A percentile compares a stretch with the other conserved stretches of the same genome.
Conservation (phyloP, 2,888 invertebrate species). For the Caenorhabditis sp. region DNA sequence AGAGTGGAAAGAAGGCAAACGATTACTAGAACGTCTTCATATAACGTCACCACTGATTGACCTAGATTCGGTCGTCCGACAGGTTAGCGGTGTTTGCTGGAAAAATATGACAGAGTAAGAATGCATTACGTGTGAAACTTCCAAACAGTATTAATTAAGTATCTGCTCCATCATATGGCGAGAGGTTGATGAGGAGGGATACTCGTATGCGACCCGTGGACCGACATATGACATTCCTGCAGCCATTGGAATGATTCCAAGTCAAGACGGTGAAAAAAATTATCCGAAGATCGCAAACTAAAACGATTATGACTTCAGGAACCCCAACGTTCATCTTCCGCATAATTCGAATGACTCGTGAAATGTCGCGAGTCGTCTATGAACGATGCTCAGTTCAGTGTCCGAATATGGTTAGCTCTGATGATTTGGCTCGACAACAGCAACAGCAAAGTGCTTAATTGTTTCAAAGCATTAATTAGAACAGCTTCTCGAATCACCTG, state of each 20-base stretch:
- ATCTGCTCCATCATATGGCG: conserved; percentile 61
- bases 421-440: conserved; percentile 28
- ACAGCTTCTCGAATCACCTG: background rate
- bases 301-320: conserved; percentile 29
- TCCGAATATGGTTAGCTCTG: conserved; percentile 47
- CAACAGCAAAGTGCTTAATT: conserved; percentile 15
- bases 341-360: conserved; percentile 58
- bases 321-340: conserved; percentile 61
- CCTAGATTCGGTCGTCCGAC: conserved; percentile 38
- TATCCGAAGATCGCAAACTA: background rate
- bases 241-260: conserved; percentile 45
- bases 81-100: conserved; percentile 58
- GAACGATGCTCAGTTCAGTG: conserved; percentile 51
- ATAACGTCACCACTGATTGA: conserved; percentile 57
- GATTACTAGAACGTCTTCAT: conserved; percentile 57
- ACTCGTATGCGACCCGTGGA: conserved; percentile 53
- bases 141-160: conserved; percentile 13
- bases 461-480: background rate
- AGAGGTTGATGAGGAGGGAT: conserved; percentile 66
- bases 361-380: conserved; percentile 48
- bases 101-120: conserved; percentile 63
- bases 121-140: background rate
- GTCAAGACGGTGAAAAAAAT: conserved; percentile 21
- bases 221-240: conserved; percentile 55
- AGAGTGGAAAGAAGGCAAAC: conserved; percentile 56